Conservation (phyloP, 2,888 invertebrate genomes). For the Caradrina kadenii region DNA sequence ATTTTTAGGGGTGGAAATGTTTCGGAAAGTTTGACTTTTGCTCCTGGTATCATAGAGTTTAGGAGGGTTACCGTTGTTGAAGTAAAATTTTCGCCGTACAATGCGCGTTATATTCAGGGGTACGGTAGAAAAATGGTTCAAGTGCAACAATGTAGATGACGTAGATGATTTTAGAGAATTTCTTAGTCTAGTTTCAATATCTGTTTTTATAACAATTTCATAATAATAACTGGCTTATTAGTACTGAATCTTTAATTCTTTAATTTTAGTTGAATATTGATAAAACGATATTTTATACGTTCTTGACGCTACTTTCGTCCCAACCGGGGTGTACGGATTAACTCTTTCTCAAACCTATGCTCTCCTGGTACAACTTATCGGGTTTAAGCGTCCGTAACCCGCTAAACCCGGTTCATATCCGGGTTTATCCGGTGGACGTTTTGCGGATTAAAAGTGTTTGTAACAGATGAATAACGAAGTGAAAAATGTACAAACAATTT, state of each 20-base stretch:
- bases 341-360: conserved; percentile 72
- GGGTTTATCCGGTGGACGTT: conserved; percentile 59
- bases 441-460: not conserved
- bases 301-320: conserved; percentile 1
- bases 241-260: not conserved
- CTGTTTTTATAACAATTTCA: not conserved
- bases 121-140: not conserved
- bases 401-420: conserved; percentile 83
- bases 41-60: conserved; percentile 47
- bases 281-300: not conserved
- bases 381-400: conserved; percentile 86
- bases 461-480: not conserved
- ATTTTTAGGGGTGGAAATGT: conserved; percentile 30
- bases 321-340: conserved; percentile 75
- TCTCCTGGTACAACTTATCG: conserved; percentile 82
- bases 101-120: conserved; percentile 31
- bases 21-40: conserved; percentile 36
- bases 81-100: conserved; percentile 18
- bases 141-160: conserved; percentile 37
- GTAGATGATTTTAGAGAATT: not conserved
- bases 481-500: not conserved
- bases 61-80: conserved; percentile 13
- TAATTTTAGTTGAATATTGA: not conserved
- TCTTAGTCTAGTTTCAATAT: conserved; percentile 3
- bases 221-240: not conserved